These are phyloP conservation scores for Pseudorhombus dupliciocellatus DNA, from an alignment of 2,113 vertebrate genomes.

Conservation along the genomic window DNA sequence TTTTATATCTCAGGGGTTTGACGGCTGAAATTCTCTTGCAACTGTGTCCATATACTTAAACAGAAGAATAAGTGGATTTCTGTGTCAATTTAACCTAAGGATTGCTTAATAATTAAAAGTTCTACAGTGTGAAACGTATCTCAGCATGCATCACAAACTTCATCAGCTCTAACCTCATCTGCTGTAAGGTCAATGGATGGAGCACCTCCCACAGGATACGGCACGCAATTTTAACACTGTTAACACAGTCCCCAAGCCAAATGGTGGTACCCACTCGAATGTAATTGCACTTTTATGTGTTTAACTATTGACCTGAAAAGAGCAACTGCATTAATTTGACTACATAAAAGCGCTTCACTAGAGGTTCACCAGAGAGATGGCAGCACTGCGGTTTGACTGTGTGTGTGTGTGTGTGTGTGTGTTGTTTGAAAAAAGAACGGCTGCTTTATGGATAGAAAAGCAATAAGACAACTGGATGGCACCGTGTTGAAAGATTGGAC, in stretches of 20 bases:
- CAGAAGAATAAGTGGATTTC: slow-evolving; percentile 1
- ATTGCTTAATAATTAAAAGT: slow-evolving; percentile 8
- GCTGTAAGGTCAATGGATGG: slow-evolving; percentile 63
- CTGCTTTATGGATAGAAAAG: neutral
- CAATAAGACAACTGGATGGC: neutral
- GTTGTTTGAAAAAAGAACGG: slow-evolving; percentile 6
- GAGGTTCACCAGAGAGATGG: slow-evolving; percentile 64
- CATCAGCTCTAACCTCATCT: slow-evolving; percentile 26
- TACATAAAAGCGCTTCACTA: slow-evolving; percentile 70
- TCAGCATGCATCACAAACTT: slow-evolving; percentile 40
- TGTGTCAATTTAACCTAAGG: neutral
- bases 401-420: slow-evolving; percentile 19
- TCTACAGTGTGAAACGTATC: slow-evolving; percentile 5
- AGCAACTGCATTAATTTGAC: slow-evolving; percentile 80
- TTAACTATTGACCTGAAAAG: slow-evolving; percentile 85
- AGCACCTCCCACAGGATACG: slow-evolving; percentile 50
- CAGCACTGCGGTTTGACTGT: slow-evolving; percentile 35
- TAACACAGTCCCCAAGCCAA: slow-evolving; percentile 41
- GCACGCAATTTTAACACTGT: slow-evolving; percentile 59
- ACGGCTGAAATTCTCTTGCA: neutral
- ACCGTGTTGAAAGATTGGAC: neutral
- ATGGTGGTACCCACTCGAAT: slow-evolving; percentile 71
- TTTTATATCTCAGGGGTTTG: neutral
- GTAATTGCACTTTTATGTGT: slow-evolving; percentile 83
- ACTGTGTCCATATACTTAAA: neutral